Conservation (phyloP, 1,140 invertebrate species). For the Bicyclus anynana region DNA sequence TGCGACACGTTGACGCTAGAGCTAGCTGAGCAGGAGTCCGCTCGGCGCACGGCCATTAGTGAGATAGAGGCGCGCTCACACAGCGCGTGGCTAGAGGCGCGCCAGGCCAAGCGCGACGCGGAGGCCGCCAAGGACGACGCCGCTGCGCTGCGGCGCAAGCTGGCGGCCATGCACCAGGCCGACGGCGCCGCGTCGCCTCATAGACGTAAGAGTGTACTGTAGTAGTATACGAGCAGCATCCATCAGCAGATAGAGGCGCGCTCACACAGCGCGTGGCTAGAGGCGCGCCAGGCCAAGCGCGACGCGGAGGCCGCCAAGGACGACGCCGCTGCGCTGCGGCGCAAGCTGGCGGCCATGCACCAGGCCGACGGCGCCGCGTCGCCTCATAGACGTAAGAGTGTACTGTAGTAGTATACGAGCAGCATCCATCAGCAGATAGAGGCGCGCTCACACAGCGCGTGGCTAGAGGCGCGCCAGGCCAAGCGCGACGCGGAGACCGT, state of each 20-base stretch:
- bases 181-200: constrained; percentile 54
- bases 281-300: constrained; percentile 84
- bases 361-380: constrained; percentile 45
- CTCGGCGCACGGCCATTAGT: constrained; percentile 85
- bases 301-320: constrained; percentile 86
- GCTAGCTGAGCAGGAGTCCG: constrained; percentile 87
- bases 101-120: constrained; percentile 85
- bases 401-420: too few relatives aligned
- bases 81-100: constrained; percentile 86
- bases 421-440: constrained; percentile 86
- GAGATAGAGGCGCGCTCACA: constrained; percentile 86
- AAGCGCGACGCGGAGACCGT: constrained; percentile 87
- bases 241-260: constrained; percentile 85
- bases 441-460: constrained; percentile 87
- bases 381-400: constrained; percentile 54
- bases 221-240: too few relatives aligned
- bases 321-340: constrained; percentile 84
- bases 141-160: constrained; percentile 83
- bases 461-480: constrained; percentile 85
- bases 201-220: constrained; percentile 44
- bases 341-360: constrained; percentile 79
- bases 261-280: constrained; percentile 87
- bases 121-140: constrained; percentile 87
- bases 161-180: constrained; percentile 71
- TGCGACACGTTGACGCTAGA: constrained; percentile 85